Evolutionary conservation across 2,113 vertebrate genomes (phyloP), one percentile per base, ranked within the genome.

Genomic region (Myiozetetes cayanensis): DNA sequence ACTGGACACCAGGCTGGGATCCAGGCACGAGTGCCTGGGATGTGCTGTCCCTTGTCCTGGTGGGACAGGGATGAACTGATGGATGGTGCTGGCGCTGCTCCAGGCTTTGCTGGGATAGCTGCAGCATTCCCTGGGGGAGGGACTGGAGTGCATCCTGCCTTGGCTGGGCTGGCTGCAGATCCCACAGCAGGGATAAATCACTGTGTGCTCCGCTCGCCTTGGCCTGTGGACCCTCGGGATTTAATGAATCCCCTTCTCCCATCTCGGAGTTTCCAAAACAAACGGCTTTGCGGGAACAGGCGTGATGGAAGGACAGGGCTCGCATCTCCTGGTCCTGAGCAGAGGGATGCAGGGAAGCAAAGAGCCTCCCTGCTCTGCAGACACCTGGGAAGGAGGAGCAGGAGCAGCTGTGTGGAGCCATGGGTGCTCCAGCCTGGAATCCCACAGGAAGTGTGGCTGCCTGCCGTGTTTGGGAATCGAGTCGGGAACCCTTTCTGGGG

Each of bases 271-370:
- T 75, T 23, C 50, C 46, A 19, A 52, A 87, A 22, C 55, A 78
- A 83, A 47, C 17, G 0, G 1, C 49, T 74, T 39, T 30, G 37
- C 0, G 0, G 67, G 49, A 87, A 28, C 14, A 16, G 35, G 21
- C 4, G 6, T 33, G 65, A 9, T 27, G 49, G 66, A 43, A 50
- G 50, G 31, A 52, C 22, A 52, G 14, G 20, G 20, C 22, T 55
- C 21, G 8, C 35, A 35, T 37, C 25, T 50, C 15, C 6, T 1
- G 4, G 41, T 52, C 55, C 39, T 39, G 50, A 71, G 55, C 30
- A 21, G 14, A 50, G 10, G 33, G 28, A 7, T 62, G 27, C 19
- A 82, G 56, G 71, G 65, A 59, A 21, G 39, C n/a, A 72, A 31
- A 47, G 47, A 47, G 47, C 47, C 47, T 49, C 47, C 22, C 23